Conservation (phyloP, 2,888 invertebrate genomes). For the Parnassius orleans region DNA sequence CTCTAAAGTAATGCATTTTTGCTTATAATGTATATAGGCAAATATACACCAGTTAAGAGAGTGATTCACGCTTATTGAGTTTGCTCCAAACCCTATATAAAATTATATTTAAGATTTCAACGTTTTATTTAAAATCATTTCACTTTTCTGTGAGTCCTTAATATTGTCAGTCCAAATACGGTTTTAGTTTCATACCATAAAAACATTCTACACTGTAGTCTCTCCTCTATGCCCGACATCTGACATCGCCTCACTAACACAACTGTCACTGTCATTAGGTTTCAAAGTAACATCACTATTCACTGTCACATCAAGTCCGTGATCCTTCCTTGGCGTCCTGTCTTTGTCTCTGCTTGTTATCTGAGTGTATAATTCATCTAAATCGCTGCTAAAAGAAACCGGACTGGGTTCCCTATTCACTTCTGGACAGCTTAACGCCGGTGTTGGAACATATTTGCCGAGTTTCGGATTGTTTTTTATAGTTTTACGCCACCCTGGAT, state of each 20-base stretch:
- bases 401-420: slow-evolving; percentile 70
- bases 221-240: slow-evolving; percentile 64
- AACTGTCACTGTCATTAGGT: slow-evolving; percentile 71
- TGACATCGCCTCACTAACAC: slow-evolving; percentile 72
- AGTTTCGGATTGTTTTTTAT: slow-evolving; percentile 66
- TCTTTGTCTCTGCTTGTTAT: slow-evolving; percentile 77
- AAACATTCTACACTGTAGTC: slow-evolving; percentile 56
- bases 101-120: too few relatives aligned
- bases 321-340: slow-evolving; percentile 52
- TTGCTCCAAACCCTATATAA: too few relatives aligned
- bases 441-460: slow-evolving; percentile 65
- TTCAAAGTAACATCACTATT: slow-evolving; percentile 72
- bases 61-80: too few relatives aligned
- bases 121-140: too few relatives aligned
- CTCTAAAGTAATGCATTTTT: too few relatives aligned
- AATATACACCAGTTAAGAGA: too few relatives aligned
- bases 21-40: too few relatives aligned
- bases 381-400: slow-evolving; percentile 75
- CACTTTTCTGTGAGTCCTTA: too few relatives aligned
- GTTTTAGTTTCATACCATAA: neutral
- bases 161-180: too few relatives aligned
- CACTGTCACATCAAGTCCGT: slow-evolving; percentile 61
- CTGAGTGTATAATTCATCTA: slow-evolving; percentile 86
- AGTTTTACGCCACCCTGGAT: slow-evolving; percentile 76
- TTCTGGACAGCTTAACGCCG: slow-evolving; percentile 71